Base-by-base conservation (phyloP, 2,113 vertebrate species). In the pig (Sus scrofa) region DNA sequence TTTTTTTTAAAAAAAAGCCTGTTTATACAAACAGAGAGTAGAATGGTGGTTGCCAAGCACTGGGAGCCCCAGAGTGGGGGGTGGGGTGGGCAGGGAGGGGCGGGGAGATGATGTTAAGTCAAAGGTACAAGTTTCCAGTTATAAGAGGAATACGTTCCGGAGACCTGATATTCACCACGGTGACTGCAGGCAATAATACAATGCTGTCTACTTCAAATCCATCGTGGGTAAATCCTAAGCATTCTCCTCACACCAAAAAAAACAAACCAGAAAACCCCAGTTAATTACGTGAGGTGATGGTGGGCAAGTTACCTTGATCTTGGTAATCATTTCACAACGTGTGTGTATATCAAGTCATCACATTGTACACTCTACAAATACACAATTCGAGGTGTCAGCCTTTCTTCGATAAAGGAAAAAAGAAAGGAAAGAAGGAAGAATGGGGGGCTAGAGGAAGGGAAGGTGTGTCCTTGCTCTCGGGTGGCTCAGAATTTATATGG, bases 331-430 rank as follows among this genome's bases (percentile, higher is more conserved):
- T 63, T 63, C 82, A 44, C 67, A 16, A 9, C 11, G n/a, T 39
- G 1, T 56, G 2, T 34, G 7, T 18, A 1, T 22, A 26, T 54
- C 27, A n/a, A 0, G 18, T 52, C 32, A 62, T 24, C 62, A 0
- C 16, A 14, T 3, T 39, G 32, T 62, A 12, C 39, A 1, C 73
- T 62, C 63, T 9, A 71, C 39, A 32, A 8, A 8, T 24, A 30
- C 0, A 78, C 24, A 2, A 15, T 86, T 39, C 12, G 24, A 12
- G 7, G 18, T 56, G 39, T 70, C 73, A 44, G 8, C 15, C 39
- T 7, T 32, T 79, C 74, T 75, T 73, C 74, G 7, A 1, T n/a
- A 71, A 30, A 65, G n/a, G 22, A 2, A 6, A 39, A 9, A 30
- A 39, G 70, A 26, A 14, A 52, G 70, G 7, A 39, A 87, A 26